Evolutionary conservation across 2,888 invertebrate species (phyloP), one percentile per base, ranked within the genome.

Genomic region (Pemphredon lugubris): DNA sequence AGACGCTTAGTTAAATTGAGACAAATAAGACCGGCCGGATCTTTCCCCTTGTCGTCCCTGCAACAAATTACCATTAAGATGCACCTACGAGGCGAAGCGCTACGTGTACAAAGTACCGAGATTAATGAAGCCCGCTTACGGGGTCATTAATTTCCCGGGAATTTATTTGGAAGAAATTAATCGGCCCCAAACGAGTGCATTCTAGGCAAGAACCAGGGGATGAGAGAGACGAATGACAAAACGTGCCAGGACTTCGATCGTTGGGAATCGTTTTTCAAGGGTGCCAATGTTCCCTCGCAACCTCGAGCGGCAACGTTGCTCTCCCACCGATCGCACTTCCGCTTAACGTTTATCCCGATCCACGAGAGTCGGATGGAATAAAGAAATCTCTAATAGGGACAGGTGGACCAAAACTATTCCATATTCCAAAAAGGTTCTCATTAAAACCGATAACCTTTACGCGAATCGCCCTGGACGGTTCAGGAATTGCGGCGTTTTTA

Each of bases 361-460:
- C n/a, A n/a, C n/a, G n/a, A n/a, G n/a, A n/a, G n/a, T n/a, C n/a
- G 9, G 2, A 5, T 20, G 50, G 21, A 23, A 72, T 72, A 72
- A 72, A 65, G 57, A 66, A 73, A 73, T 72, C 16, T 14, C 2
- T 73, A 73, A 72, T 72, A n/a, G 66, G 48, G 42, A 50, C 50
- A 39, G 44, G 26, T 40, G 45, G 11, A 44, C 21, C 26, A 2
- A 9, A 20, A 48, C 57, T 66, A 58, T 55, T 61, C 66, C 72
- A 72, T 58, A 73, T 73, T 61, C 66, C 44, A 45, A 20, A 45
- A 45, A 48, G 4, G 4, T 55, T 51, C 57, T 72, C 58, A 66
- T 73, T 73, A 66, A 72, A 61, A 13, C 18, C 57, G 54, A 55
- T 73, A 55, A 66, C 59, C 18, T 63, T 59, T 58, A 47, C 48